Evolutionary conservation across 2,113 vertebrate genomes (phyloP).

Genomic region (Pimephales promelas): DNA sequence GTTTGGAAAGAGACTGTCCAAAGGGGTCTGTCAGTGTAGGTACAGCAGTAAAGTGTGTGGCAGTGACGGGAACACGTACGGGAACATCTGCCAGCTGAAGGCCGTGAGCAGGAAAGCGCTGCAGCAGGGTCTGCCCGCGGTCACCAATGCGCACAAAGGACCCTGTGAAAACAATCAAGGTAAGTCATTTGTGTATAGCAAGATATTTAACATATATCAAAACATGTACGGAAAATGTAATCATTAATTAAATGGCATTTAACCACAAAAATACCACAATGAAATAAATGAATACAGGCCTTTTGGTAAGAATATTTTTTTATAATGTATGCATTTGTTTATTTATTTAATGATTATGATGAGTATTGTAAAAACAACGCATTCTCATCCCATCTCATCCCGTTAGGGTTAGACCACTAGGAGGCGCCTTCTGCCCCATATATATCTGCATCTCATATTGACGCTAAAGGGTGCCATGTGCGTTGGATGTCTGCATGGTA

Average conservation of each 20-base stretch:
- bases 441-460: too few relatives aligned
- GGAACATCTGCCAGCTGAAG: conserved; percentile 86
- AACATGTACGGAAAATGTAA: background rate
- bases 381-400: too few relatives aligned
- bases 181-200: conserved; percentile 68
- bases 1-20: conserved; percentile 73
- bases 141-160: conserved; percentile 81
- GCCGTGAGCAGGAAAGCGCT: conserved; percentile 83
- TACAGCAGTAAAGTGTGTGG: conserved; percentile 82
- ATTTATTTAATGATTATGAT: background rate
- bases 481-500: too few relatives aligned
- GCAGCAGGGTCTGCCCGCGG: conserved; percentile 77
- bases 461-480: too few relatives aligned
- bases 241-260: background rate
- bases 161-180: conserved; percentile 81
- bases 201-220: background rate
- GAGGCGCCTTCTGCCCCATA: too few relatives aligned
- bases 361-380: too few relatives aligned
- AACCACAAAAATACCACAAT: background rate
- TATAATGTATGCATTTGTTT: background rate
- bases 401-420: too few relatives aligned
- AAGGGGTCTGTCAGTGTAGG: conserved; percentile 84
- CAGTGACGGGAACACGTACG: conserved; percentile 86
- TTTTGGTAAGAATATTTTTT: too few relatives aligned
- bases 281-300: too few relatives aligned